A percentile compares a stretch with the other conserved stretches of the same genome.
Evolutionary conservation across 2,113 vertebrate species (phyloP).

Genomic region (Steatornis caripensis): DNA sequence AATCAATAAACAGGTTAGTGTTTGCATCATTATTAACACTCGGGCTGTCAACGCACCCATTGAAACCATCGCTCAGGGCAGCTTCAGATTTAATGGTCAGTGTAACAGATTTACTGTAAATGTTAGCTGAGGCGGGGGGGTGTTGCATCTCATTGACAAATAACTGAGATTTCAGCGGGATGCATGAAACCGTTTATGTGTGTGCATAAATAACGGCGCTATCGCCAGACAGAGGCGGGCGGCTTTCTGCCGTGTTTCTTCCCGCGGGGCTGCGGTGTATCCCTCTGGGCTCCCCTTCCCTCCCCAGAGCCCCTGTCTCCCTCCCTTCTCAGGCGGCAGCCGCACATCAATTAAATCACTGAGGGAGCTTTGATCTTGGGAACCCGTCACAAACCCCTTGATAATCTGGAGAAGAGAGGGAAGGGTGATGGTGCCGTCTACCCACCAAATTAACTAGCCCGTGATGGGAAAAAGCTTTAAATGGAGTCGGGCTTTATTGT

Average conservation of each 20-base stretch:
- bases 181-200: slow-evolving; percentile 61
- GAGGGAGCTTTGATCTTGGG: background rate
- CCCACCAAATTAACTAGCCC: background rate
- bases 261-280: background rate
- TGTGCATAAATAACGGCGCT: slow-evolving; percentile 63
- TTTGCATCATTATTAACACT: slow-evolving; percentile 82
- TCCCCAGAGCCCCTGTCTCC: background rate
- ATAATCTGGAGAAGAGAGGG: background rate
- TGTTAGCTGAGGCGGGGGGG: slow-evolving; percentile 66
- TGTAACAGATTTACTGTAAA: slow-evolving; percentile 82
- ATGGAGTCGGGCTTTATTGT: background rate
- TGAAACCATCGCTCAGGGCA: slow-evolving; percentile 77
- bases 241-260: background rate
- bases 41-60: slow-evolving; percentile 76
- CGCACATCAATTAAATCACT: background rate
- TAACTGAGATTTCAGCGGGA: slow-evolving; percentile 56
- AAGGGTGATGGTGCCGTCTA: background rate
- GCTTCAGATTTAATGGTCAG: slow-evolving; percentile 80
- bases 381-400: background rate
- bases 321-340: background rate
- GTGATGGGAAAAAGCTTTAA: background rate
- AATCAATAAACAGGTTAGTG: slow-evolving; percentile 86
- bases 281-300: background rate
- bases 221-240: background rate
- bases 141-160: slow-evolving; percentile 70